A percentile compares a stretch with the other conserved stretches of the same genome.
Evolutionary conservation across 2,888 invertebrate genomes (phyloP).

Genomic region (Diplazon laetatorius): DNA sequence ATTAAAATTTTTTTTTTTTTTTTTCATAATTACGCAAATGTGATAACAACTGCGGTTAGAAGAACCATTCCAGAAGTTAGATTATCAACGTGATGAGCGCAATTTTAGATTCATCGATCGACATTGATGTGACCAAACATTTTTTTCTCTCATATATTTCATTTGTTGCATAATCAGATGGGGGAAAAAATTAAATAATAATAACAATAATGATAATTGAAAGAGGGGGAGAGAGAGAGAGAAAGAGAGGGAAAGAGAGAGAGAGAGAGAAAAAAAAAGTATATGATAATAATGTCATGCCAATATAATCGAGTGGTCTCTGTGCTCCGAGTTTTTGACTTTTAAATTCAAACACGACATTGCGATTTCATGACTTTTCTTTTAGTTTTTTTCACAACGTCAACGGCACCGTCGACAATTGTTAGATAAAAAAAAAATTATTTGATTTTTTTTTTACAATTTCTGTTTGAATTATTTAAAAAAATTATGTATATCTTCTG

Average conservation of each 20-base stretch:
- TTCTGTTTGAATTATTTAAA: constrained; percentile 16
- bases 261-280: too few relatives aligned
- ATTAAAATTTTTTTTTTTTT: too few relatives aligned
- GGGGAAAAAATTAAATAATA: background rate
- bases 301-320: constrained; percentile 47
- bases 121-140: background rate
- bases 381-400: constrained; percentile 43
- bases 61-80: constrained; percentile 80
- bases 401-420: constrained; percentile 46
- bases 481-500: constrained; percentile 35
- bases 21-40: constrained; percentile 24
- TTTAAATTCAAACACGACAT: constrained; percentile 46
- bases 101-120: constrained; percentile 48
- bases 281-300: constrained; percentile 45
- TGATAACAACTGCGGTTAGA: constrained; percentile 70
- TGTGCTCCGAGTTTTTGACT: constrained; percentile 44
- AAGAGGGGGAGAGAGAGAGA: too few relatives aligned
- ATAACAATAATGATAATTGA: constrained; percentile 2
- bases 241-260: too few relatives aligned
- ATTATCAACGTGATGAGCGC: constrained; percentile 57
- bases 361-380: constrained; percentile 46
- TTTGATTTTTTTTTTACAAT: background rate
- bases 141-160: background rate
- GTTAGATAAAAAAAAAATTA: too few relatives aligned
- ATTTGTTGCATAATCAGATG: constrained; percentile 2